These are phyloP conservation scores for Acanthornis magna DNA, from an alignment of 2,797 vertebrate species.

Conservation along the genomic window DNA sequence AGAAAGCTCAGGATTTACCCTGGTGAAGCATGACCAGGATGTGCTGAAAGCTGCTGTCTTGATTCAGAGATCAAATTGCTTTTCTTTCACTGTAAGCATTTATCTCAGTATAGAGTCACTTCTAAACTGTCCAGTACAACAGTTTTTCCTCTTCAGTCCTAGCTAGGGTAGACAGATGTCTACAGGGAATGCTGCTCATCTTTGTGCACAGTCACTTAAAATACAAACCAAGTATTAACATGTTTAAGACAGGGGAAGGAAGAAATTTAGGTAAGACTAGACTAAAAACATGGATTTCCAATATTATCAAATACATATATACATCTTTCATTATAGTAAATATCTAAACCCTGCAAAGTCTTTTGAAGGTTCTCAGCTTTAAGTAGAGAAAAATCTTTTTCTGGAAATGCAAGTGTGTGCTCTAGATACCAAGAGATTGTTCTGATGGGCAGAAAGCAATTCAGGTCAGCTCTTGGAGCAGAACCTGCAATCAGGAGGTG, in stretches of 20 bases:
- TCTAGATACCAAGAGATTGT: neutral
- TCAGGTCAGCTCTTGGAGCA: neutral
- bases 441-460: neutral
- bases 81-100: neutral
- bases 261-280: neutral
- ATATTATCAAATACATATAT: neutral
- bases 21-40: neutral
- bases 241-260: neutral
- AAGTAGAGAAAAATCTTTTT: neutral
- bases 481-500: neutral
- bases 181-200: neutral
- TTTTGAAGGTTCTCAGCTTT: neutral
- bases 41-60: neutral
- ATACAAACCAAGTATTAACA: neutral
- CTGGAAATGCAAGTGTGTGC: neutral
- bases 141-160: neutral
- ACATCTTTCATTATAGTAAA: neutral
- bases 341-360: neutral
- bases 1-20: neutral
- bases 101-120: neutral
- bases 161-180: neutral
- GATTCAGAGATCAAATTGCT: neutral
- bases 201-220: neutral
- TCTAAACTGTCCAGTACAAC: neutral
- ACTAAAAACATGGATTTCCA: neutral